Conservation (phyloP, 2,888 invertebrate species). For the Drosophila cognata region DNA sequence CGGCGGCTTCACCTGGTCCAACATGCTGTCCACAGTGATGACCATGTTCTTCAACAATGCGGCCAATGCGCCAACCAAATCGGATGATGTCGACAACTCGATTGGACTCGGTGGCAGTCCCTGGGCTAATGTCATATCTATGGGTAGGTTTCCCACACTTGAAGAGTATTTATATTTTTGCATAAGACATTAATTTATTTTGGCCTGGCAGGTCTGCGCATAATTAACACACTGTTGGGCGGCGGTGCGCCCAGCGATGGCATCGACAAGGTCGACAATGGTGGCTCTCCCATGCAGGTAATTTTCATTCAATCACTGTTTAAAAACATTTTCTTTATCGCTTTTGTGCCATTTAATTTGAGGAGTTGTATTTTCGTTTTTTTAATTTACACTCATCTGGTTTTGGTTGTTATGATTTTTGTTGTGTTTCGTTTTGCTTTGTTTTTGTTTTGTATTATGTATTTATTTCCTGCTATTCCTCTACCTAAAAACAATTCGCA, state of each 20-base stretch:
- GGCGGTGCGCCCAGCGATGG: slow-evolving; percentile 91
- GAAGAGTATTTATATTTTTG: background rate
- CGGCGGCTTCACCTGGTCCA: slow-evolving; percentile 95
- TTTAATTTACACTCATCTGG: slow-evolving; percentile 61
- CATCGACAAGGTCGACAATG: slow-evolving; percentile 96
- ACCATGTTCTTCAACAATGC: slow-evolving; percentile 93
- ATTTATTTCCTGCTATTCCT: slow-evolving; percentile 59
- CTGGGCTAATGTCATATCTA: slow-evolving; percentile 94
- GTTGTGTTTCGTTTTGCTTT: slow-evolving; percentile 38
- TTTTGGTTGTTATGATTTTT: slow-evolving; percentile 60
- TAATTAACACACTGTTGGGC: slow-evolving; percentile 93
- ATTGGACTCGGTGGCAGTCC: slow-evolving; percentile 90
- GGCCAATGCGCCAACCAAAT: slow-evolving; percentile 89
- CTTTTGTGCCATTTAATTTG: slow-evolving; percentile 72
- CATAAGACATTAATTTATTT: background rate
- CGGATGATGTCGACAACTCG: slow-evolving; percentile 89
- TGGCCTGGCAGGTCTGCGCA: slow-evolving; percentile 88
- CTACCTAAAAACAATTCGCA: slow-evolving; percentile 78
- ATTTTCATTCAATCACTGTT: slow-evolving; percentile 10
- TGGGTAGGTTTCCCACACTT: slow-evolving; percentile 85
- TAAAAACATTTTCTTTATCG: slow-evolving; percentile 35
- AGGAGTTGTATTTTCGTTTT: slow-evolving; percentile 23
- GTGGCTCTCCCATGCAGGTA: slow-evolving; percentile 95
- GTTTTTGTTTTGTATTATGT: slow-evolving; percentile 44
- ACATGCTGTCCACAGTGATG: slow-evolving; percentile 93